Evolutionary conservation across 2,797 vertebrate species (phyloP), one percentile per base, ranked within the genome.

Genomic region (Eremophila alpestris): DNA sequence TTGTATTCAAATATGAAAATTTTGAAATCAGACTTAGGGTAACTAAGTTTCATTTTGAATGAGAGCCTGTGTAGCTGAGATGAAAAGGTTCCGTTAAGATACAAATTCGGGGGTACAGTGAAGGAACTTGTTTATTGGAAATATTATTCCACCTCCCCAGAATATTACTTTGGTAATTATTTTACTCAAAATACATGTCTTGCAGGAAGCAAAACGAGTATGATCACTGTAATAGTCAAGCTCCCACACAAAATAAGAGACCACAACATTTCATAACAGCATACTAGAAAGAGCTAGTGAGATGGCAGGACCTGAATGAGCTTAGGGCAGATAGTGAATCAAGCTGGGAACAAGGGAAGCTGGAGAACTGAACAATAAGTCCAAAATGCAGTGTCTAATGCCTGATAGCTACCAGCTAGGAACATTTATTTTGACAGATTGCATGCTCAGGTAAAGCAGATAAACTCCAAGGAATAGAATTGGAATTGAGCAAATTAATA

Each of bases 401-500:
- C 62, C 54, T 73, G 80, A 51, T 68, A 58, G 17, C 48, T 94
- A 34, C 58, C 71, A 87, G 75, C 73, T 80, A 54, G 70, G 26
- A 89, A n/a, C 49, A 81, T 67, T 74, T 81, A 45, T 87, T 78
- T 71, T 62, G 75, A 73, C 85, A 73, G 78, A 88, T 48, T 84
- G 49, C n/a, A 62, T 32, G 34, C 70, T 92, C 81, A 95, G 75
- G 58, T 95, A 81, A 78, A 89, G 40, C 45, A 94, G 77, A 95
- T 87, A 94, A 95, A 94, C 90, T 93, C 70, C 51, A 80, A 94
- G 79, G 90, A 94, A 94, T 6, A 92, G 69, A 97, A 94, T 71
- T 93, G 92, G 95, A 96, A 96, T 75, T 83, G 79, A 95, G 88
- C 86, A 91, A 94, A 90, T 73, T 93, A 89, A 79, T 81, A 76